Base-by-base conservation (phyloP, 1,140 invertebrate genomes). In the Theocolax elegans region DNA sequence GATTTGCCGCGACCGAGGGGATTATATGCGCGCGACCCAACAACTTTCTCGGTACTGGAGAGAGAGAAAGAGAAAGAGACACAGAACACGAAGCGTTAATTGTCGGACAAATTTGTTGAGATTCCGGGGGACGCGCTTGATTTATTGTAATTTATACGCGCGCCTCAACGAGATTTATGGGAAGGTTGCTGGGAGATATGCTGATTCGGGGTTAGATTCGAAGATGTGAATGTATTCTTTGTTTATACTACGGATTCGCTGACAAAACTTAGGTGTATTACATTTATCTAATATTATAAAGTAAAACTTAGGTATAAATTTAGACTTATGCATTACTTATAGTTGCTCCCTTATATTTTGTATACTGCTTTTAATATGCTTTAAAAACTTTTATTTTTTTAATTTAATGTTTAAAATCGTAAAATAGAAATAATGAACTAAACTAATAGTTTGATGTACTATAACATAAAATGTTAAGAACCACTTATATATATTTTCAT, bases 81-180 rank as follows among this genome's bases (percentile, higher is more conserved):
- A 23, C 38, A 23, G 10, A 1, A 21, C 27, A 8, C 3, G 1
- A 10, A 1, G 64, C 40, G 53, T 44, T 67, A 67, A 67, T 67
- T 67, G 64, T 58, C 53, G 64, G 40, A 42, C 64, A 58, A 58
- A 56, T 58, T 56, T 46, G 64, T 67, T 35, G 42, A 67, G 64
- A 67, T 67, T 67, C 40, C 64, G 10, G 27, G 64, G 25, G 12
- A 31, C 46, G 63, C 46, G 63, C 35, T 46, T 67, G 64, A 67
- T 67, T 67, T 67, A 67, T 67, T 67, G 64, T 67, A 67, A 67
- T 67, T 67, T 67, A 67, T 67, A 67, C 53, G 64, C 35, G 38
- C 35, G 40, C 40, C 13, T 15, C 40, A 7, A 31, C 35, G 27
- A 67, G 40, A 67, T 67, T 67, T 58, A 48, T 46, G 38, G 19